Conservation (phyloP, 2,888 invertebrate genomes). For the Agonopterix heracliana region DNA sequence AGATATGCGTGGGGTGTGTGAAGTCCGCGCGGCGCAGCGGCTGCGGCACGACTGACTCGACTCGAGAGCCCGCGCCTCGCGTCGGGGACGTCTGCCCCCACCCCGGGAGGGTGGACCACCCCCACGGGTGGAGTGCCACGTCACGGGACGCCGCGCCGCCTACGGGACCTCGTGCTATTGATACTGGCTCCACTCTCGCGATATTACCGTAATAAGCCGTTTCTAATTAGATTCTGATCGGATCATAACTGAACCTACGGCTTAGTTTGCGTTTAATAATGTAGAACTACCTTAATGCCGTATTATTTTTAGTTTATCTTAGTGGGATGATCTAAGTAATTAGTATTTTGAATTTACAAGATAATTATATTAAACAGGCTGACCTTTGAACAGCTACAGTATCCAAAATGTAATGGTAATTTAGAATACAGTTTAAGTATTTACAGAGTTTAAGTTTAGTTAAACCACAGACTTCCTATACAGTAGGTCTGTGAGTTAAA, state of each 20-base stretch:
- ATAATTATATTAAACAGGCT: no score
- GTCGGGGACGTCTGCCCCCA: not conserved
- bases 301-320: no score
- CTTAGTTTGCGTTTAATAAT: not conserved
- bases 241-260: not conserved
- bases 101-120: slow-evolving; percentile 8
- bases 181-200: slow-evolving; percentile 2
- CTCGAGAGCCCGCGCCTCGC: not conserved
- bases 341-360: no score
- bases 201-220: slow-evolving; percentile 1
- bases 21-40: slow-evolving; percentile 51
- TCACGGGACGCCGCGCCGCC: slow-evolving; percentile 23
- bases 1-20: slow-evolving; percentile 36
- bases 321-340: no score
- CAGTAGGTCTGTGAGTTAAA: no score
- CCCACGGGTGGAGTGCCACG: slow-evolving; percentile 18
- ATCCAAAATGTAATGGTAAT: no score
- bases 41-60: slow-evolving; percentile 63
- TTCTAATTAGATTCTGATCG: slow-evolving; percentile 5
- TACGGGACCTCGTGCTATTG: slow-evolving; percentile 3
- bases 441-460: no score
- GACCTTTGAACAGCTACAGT: no score
- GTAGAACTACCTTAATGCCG: not conserved
- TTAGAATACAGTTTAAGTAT: no score
- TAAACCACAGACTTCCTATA: no score